Percentiles rank a stretch among this genome's conserved stretches.
Evolutionary conservation across 1,140 invertebrate species (phyloP).

Genomic region (Rhagoletis pomonella): DNA sequence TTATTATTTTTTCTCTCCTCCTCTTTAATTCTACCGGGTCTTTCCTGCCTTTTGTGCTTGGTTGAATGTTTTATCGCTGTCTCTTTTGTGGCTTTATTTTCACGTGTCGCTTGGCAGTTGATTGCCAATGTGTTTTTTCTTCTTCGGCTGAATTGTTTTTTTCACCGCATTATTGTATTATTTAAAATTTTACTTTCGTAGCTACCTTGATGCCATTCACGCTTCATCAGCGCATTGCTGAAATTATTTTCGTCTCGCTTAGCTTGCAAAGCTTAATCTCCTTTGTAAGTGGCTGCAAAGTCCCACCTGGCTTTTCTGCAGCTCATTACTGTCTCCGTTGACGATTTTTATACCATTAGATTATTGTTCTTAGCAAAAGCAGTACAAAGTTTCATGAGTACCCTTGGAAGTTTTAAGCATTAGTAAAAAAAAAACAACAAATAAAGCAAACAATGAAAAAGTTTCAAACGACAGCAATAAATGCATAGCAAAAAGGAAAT

Average conservation of each 20-base stretch:
- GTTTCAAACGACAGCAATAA: neutral
- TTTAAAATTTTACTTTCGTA: neutral
- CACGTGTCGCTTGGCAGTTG: neutral
- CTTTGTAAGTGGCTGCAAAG: slow-evolving; percentile 2
- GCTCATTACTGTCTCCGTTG: slow-evolving; percentile 30
- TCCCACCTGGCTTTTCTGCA: slow-evolving; percentile 33
- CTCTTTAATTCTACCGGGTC: neutral
- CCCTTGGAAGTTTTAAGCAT: neutral
- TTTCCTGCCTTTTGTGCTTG: slow-evolving; percentile 7
- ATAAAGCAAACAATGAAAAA: neutral
- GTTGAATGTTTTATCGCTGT: neutral
- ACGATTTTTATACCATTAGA: slow-evolving; percentile 12
- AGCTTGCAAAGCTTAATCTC: neutral
- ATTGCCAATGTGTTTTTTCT: neutral
- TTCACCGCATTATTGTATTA: neutral
- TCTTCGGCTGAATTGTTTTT: neutral
- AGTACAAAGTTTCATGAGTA: neutral
- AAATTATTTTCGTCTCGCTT: neutral
- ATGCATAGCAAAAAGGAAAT: neutral
- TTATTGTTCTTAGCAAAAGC: neutral
- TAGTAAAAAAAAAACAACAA: neutral
- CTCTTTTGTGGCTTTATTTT: neutral
- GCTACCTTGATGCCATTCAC: neutral
- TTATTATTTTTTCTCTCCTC: slow-evolving; percentile 1
- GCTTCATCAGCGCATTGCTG: neutral